These are phyloP conservation scores for Schlechtendalia chinensis DNA, from an alignment of 1,140 invertebrate species.

Conservation along the genomic window DNA sequence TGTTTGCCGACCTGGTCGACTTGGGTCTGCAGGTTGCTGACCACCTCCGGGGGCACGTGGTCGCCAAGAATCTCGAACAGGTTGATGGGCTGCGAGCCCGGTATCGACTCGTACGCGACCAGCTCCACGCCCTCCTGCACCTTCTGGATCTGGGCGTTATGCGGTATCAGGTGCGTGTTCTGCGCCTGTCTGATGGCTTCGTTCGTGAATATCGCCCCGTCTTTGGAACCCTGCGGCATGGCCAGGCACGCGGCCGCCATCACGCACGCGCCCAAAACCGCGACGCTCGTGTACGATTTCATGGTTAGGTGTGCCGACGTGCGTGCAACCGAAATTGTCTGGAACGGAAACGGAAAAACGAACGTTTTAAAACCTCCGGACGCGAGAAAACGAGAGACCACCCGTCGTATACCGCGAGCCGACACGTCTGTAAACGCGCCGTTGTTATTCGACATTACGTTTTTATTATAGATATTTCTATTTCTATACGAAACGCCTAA, in stretches of 20 bases:
- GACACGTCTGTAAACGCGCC: too few relatives aligned
- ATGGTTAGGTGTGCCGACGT: too few relatives aligned
- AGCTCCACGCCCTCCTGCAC: conserved; percentile 81
- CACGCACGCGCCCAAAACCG: conserved; percentile 35
- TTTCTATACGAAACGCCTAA: too few relatives aligned
- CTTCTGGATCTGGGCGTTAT: conserved; percentile 80
- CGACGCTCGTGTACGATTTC: not conserved
- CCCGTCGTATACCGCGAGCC: too few relatives aligned
- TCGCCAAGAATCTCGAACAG: conserved; percentile 76
- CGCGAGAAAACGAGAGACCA: too few relatives aligned
- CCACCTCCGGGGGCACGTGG: conserved; percentile 79
- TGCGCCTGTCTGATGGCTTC: conserved; percentile 83
- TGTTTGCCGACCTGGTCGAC: conserved; percentile 73
- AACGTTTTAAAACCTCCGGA: too few relatives aligned
- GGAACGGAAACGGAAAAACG: too few relatives aligned
- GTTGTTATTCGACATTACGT: too few relatives aligned
- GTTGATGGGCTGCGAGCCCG: conserved; percentile 77
- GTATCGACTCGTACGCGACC: conserved; percentile 78
- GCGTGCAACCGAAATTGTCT: too few relatives aligned
- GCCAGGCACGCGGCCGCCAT: conserved; percentile 52
- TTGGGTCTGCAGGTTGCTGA: conserved; percentile 77
- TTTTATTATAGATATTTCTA: too few relatives aligned
- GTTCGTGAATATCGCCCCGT: conserved; percentile 75
- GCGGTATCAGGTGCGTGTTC: conserved; percentile 76
- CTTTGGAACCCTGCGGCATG: conserved; percentile 65